phyloP scores from a whole-genome alignment of 1,140 invertebrate species.

The Chrysoperla carnea region DNA sequence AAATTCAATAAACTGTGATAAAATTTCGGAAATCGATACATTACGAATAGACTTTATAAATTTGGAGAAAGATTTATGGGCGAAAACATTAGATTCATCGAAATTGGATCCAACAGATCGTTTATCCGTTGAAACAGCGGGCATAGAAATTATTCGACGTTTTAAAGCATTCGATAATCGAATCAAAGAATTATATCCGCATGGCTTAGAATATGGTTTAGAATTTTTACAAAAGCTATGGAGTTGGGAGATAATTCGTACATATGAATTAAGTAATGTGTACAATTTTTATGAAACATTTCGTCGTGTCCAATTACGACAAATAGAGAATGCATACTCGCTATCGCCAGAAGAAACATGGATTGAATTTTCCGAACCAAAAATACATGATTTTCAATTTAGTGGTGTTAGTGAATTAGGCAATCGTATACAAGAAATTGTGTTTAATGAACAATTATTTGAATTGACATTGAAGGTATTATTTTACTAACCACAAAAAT shows the following conservation, averaged over 20 bases:
- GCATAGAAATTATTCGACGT: not conserved
- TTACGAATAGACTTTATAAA: too few species aligned
- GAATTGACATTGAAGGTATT: slow-evolving; percentile 41
- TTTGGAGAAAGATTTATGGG: too few species aligned
- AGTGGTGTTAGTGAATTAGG: slow-evolving; percentile 28
- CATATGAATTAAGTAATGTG: slow-evolving; percentile 30
- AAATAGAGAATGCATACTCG: slow-evolving; percentile 22
- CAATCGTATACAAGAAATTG: slow-evolving; percentile 27
- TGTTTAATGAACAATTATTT: slow-evolving; percentile 39
- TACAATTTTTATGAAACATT: slow-evolving; percentile 39
- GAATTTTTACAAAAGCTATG: slow-evolving; percentile 27
- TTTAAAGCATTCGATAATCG: slow-evolving; percentile 32
- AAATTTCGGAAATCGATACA: too few species aligned
- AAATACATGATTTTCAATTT: slow-evolving; percentile 32
- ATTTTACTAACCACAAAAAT: slow-evolving; percentile 5
- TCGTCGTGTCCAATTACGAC: slow-evolving; percentile 30
- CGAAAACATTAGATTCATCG: too few species aligned
- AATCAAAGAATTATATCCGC: slow-evolving; percentile 18
- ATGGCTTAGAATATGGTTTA: slow-evolving; percentile 19
- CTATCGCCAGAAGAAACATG: slow-evolving; percentile 32
- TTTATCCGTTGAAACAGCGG: too few species aligned
- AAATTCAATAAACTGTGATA: too few species aligned
- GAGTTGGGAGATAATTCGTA: slow-evolving; percentile 27
- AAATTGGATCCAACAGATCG: too few species aligned
- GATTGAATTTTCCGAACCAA: slow-evolving; percentile 37